Evolutionary conservation across 2,113 vertebrate species (phyloP), one percentile per base, ranked within the genome.

Genomic region (Tetrao urogallus): DNA sequence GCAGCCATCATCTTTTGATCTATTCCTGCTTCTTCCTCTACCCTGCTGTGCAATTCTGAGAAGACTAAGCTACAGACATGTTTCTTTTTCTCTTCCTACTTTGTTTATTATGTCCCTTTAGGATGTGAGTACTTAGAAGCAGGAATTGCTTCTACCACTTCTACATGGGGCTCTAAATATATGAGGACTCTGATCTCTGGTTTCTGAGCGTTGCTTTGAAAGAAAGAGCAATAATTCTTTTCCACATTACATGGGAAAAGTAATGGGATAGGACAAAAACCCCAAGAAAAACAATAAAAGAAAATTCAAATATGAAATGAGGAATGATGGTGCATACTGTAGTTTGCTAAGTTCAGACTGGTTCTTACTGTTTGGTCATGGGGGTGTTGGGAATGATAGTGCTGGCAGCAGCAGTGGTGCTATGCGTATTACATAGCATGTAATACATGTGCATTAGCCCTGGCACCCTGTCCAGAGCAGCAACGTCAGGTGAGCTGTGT

Each of bases 31-130:
- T 81, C 47, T 90, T 60, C 76, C 34, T 19, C 56, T 81, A 24
- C 24, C 56, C 79, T 86, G 61, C 76, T 94, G 73, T 34, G 50
- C 18, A 81, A 83, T 67, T 86, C 61, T 86, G n/a, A 88, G 88
- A 94, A 74, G 30, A 50, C 21, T 13, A 82, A 82, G 64, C 80
- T 30, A 75, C 60, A 90, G 2, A 10, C 38, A 28, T 85, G 65
- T 70, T 92, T 89, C 28, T 60, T 78, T 67, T 92, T 72, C 24
- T 82, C 50, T 86, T 73, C 22, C 65, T 24, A 10, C 28, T 82
- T 77, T 71, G 21, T 88, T 82, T 91, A 40, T 19, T 63, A 38
- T 42, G 32, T 66, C 42, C 30, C 67, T 93, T 74, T 56, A 77
- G 43, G 52, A 28, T 60, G 24, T 30, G 38, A 72, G 74, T 56